Evolutionary conservation across 2,888 invertebrate species (phyloP).

Genomic region (Glyphotaelius pellucidus): DNA sequence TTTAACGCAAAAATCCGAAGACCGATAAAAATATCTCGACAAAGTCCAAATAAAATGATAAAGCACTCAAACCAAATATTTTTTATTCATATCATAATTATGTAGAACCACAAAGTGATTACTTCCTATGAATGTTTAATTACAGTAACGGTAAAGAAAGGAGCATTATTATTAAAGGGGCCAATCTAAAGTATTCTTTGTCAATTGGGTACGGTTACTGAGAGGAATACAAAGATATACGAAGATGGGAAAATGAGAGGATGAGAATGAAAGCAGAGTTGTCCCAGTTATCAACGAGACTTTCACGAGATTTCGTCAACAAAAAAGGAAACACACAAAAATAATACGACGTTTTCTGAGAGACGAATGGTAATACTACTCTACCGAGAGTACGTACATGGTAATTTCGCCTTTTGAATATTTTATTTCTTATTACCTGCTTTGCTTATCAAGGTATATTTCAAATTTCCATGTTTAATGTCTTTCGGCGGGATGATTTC

Average conservation of each 20-base stretch:
- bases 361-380: background rate
- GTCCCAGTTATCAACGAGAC: conserved; percentile 5
- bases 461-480: conserved; percentile 4
- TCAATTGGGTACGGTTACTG: background rate
- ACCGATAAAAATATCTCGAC: background rate
- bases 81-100: too few relatives aligned
- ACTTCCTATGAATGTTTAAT: background rate
- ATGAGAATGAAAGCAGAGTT: background rate
- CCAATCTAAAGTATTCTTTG: background rate
- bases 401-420: background rate
- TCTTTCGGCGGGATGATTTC: conserved; percentile 12
- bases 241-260: background rate
- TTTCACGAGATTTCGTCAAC: conserved; percentile 2
- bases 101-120: too few relatives aligned
- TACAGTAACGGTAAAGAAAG: background rate
- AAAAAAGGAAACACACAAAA: background rate
- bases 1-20: background rate
- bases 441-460: conserved; percentile 21
- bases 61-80: too few relatives aligned
- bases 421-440: background rate
- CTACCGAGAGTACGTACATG: background rate
- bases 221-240: conserved; percentile 4
- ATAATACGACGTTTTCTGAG: conserved; percentile 2
- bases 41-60: background rate
- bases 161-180: background rate